Percentiles rank a stretch among this genome's conserved stretches.
These are phyloP conservation scores for Sarcophaga variegata DNA, from an alignment of 2,888 invertebrate species.

Conservation along the genomic window DNA sequence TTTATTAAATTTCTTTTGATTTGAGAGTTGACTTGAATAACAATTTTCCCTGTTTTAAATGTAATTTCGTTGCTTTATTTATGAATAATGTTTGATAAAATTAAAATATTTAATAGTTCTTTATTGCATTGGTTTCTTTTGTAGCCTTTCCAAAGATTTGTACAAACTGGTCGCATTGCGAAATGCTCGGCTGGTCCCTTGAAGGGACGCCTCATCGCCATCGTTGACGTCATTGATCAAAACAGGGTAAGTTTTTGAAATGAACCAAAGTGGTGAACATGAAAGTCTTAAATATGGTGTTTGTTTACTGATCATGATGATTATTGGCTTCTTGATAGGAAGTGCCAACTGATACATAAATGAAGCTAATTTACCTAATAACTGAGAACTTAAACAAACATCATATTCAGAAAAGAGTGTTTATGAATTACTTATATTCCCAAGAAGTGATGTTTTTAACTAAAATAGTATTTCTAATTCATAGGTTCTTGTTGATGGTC, in stretches of 20 bases:
- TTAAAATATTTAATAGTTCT: slow-evolving; percentile 31
- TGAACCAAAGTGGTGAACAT: background rate
- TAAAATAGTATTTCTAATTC: slow-evolving; percentile 53
- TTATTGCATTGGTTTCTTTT: slow-evolving; percentile 53
- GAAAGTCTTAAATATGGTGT: slow-evolving; percentile 35
- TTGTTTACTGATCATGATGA: slow-evolving; percentile 80
- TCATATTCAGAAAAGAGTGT: background rate
- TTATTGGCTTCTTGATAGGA: slow-evolving; percentile 85
- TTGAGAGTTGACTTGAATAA: slow-evolving; percentile 40
- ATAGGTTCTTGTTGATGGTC: slow-evolving; percentile 96
- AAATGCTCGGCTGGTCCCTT: slow-evolving; percentile 94
- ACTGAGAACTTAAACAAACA: slow-evolving; percentile 55
- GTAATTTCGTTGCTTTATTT: background rate
- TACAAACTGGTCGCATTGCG: slow-evolving; percentile 98
- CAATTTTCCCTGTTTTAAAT: slow-evolving; percentile 44
- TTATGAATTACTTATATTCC: background rate
- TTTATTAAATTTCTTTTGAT: background rate
- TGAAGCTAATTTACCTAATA: slow-evolving; percentile 83
- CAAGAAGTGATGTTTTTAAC: background rate
- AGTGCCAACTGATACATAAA: slow-evolving; percentile 88
- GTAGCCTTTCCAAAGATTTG: slow-evolving; percentile 95
- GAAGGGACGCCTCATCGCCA: slow-evolving; percentile 95
- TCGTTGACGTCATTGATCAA: slow-evolving; percentile 98
- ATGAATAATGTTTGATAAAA: slow-evolving; percentile 16
- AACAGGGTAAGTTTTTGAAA: slow-evolving; percentile 86